A percentile compares a stretch with the other conserved stretches of the same genome.
Evolutionary conservation across 2,797 vertebrate genomes (phyloP).

Genomic region (Glossophaga mutica): DNA sequence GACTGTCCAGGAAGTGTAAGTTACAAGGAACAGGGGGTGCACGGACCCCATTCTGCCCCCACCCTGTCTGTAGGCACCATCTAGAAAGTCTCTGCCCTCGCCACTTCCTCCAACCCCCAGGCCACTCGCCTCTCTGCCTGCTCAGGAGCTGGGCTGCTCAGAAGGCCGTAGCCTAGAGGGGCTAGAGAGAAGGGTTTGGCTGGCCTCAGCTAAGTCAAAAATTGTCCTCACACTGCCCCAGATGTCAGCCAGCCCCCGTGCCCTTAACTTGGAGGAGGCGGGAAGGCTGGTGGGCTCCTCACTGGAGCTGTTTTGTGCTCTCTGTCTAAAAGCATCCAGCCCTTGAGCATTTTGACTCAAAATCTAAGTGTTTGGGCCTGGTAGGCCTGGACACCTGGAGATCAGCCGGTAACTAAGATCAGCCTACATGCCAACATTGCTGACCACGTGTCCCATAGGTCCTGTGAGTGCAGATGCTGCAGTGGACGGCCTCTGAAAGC

Average conservation of each 20-base stretch:
- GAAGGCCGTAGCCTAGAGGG: not conserved
- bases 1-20: not conserved
- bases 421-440: not conserved
- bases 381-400: not conserved
- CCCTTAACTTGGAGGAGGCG: not conserved
- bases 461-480: not conserved
- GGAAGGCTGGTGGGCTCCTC: not conserved
- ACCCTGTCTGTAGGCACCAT: not conserved
- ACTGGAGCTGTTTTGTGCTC: not conserved
- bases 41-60: not conserved
- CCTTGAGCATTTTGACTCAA: not conserved
- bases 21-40: rapidly evolving
- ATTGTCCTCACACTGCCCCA: not conserved
- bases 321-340: not conserved
- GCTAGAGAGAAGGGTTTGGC: not conserved
- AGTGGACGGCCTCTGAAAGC: not conserved
- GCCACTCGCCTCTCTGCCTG: not conserved
- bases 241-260: not conserved
- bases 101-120: not conserved
- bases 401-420: not conserved
- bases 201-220: not conserved
- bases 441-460: not conserved
- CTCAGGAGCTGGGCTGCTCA: not conserved
- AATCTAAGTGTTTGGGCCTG: not conserved
- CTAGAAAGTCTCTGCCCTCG: not conserved